Base-by-base conservation (phyloP, 2,797 vertebrate genomes). In the Hapalemur alaotrensis region DNA sequence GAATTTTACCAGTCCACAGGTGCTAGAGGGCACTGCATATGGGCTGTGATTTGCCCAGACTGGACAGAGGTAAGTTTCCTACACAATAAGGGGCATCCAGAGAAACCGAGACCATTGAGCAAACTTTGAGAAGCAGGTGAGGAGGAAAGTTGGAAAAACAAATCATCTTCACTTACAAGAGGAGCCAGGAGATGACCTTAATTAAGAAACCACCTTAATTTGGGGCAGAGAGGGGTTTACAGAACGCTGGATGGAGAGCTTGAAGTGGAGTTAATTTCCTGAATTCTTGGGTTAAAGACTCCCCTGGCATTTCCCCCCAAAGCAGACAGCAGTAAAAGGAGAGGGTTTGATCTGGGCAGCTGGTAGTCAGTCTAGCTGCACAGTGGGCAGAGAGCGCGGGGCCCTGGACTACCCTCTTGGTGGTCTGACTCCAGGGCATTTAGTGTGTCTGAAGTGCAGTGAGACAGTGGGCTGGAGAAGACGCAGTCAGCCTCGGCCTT, bases 221-320 rank as follows among this genome's bases (percentile, higher is more conserved):
- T 96, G 89, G 89, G 84, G 84, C 81, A 79, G 84, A 88, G 23
- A 81, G 38, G 76, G 90, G 95, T 88, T 93, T 96, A 57, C 50
- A 95, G 86, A 97, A 88, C 91, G 61, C 94, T 97, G 89, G 46
- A 61, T 95, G 69, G 83, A 79, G 88, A 93, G 38, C 48, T 96
- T 72, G 89, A 96, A 95, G 70, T 92, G 25, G 95, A 97, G 81
- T 88, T 95, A 84, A 97, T 97, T 97, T 97, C 90, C 93, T 97
- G 87, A 96, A 65, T 96, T 96, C 93, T 81, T 75, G 69, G 90
- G 93, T 96, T 95, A 91, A 98, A 94, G 92, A 76, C 92, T 95
- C 93, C 95, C 94, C 0, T 41, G 87, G 84, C 41, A 70, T 43
- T 9, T 92, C 59, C 96, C 18, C 69, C 80, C 57, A 84, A 76